Base-by-base conservation (phyloP, 2,797 vertebrate species). In the Ibycter americanus region DNA sequence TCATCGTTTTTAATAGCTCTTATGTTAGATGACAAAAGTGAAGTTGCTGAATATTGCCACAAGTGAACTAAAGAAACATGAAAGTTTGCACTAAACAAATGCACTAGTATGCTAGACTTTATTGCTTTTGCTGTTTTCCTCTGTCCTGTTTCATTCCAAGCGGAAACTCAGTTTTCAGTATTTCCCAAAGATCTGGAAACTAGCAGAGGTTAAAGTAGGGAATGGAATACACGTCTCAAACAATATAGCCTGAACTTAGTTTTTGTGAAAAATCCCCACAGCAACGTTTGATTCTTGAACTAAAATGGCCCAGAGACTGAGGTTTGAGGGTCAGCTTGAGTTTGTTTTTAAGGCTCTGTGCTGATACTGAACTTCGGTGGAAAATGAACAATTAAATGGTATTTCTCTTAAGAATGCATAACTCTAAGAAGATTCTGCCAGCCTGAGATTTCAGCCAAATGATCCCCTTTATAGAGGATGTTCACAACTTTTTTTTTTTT, bases 121-220 rank as follows among this genome's bases (percentile, higher is more conserved):
- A 59, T 36, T 77, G n/a, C 38, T 79, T 63, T 6, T 42, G 8
- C 36, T 76, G 4, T 42, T 83, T 84, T 68, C 52, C 73, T 79
- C 78, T 66, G 31, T 8, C 31, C 47, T 36, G 31, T n/a, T 70
- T n/a, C 38, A 65, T 66, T 93, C 52, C 56, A 90, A 87, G 31
- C n/a, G 56, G 70, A 90, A 92, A 85, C 5, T 63, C 25, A 18
- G n/a, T 40, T 90, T 79, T 90, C 54, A 46, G 1, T 31, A 80
- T 80, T 94, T 89, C 81, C 67, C 44, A 80, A 77, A 32, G 67
- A 90, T 63, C 90, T 77, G 78, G 59, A 95, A 96, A 85, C 29
- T 32, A 58, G 26, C 32, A 74, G 44, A 91, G 46, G 25, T 83
- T 93, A 47, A 79, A 82, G 22, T 4, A 86, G 38, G 56, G 61